Evolutionary conservation across 64 coral and sea anemone genomes (phyloP).

Genomic region (Stichodactyla helianthus): DNA sequence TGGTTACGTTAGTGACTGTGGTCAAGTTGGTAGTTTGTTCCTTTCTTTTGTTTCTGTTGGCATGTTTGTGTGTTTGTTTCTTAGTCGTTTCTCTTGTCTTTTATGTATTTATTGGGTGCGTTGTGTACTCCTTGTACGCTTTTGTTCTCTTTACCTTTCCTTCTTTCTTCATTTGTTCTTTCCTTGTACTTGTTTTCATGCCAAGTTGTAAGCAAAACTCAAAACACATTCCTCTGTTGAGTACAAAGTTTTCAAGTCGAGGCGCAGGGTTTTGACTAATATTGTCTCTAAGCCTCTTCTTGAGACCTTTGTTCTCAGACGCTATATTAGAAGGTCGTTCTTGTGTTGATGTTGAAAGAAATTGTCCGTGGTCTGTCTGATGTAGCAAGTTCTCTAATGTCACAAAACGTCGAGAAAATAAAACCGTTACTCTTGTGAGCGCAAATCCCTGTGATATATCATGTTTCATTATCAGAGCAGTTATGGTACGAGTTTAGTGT

Average conservation of each 20-base stretch:
- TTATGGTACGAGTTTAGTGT: not conserved
- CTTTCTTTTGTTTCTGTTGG: slow-evolving; percentile 6
- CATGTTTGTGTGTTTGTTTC: not conserved
- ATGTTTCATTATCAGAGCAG: not conserved
- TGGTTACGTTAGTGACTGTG: slow-evolving; percentile 19
- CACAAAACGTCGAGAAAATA: not conserved
- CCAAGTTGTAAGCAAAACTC: not conserved
- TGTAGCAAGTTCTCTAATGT: not conserved
- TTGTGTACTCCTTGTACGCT: slow-evolving; percentile 1
- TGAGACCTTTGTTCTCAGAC: not conserved
- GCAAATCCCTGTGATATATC: not conserved
- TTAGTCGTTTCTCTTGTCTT: not conserved
- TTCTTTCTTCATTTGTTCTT: not conserved
- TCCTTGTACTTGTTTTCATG: not conserved
- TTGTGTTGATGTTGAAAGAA: not conserved
- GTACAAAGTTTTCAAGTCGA: not conserved
- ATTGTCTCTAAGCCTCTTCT: not conserved
- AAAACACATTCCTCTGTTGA: not conserved
- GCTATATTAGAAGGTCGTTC: not conserved
- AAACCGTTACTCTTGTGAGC: not conserved
- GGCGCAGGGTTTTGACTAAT: not conserved
- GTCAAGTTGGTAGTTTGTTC: slow-evolving; percentile 13
- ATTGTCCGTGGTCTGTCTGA: not conserved
- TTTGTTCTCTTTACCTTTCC: not conserved
- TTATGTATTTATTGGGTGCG: not conserved